Conservation (phyloP, 2,113 vertebrate genomes). For the Xenotilapia caudafasciata region DNA sequence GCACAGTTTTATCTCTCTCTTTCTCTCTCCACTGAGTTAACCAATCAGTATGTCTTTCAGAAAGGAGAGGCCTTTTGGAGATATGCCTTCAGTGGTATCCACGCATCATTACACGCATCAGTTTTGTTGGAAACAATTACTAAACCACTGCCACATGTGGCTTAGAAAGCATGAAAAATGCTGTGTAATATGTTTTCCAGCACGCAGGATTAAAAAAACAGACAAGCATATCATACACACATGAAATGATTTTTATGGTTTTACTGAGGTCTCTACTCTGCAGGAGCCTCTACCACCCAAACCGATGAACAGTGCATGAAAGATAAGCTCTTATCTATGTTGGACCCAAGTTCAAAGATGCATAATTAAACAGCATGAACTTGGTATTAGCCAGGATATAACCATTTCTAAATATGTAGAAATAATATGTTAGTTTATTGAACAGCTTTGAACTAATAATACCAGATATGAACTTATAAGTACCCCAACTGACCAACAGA, state of each 20-base stretch:
- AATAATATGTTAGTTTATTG: background rate
- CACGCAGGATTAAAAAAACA: background rate
- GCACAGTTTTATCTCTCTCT: background rate
- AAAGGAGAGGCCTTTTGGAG: background rate
- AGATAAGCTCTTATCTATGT: background rate
- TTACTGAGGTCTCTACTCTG: background rate
- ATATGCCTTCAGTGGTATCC: slow-evolving; percentile 2
- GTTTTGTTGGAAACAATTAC: slow-evolving; percentile 28
- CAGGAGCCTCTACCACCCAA: background rate
- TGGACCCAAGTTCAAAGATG: background rate
- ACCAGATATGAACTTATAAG: background rate
- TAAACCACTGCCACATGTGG: slow-evolving; percentile 34
- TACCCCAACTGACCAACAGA: background rate
- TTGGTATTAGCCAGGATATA: background rate
- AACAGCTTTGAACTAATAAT: background rate
- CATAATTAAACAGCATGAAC: background rate
- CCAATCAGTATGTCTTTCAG: background rate
- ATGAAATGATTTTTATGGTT: background rate
- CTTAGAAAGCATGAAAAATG: background rate
- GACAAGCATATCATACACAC: background rate
- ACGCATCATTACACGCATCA: slow-evolving; percentile 31
- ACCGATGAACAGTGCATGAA: background rate
- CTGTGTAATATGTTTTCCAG: slow-evolving; percentile 17
- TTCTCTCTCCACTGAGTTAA: background rate
- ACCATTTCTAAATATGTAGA: background rate